phyloP scores from a whole-genome alignment of 2,888 invertebrate genomes.

The Dasysyrphus tricinctus region DNA sequence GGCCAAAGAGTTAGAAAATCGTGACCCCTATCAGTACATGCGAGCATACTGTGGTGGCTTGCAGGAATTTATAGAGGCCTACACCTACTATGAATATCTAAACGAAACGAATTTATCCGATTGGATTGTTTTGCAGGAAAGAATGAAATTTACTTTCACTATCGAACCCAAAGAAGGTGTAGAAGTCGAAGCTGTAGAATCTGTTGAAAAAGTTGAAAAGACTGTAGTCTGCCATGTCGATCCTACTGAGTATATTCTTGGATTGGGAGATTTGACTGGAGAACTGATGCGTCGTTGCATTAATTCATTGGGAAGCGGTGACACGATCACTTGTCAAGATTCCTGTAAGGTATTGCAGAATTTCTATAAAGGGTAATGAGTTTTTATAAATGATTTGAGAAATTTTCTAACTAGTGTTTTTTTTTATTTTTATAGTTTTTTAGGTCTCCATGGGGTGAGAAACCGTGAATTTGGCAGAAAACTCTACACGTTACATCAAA shows the following conservation, averaged over 20 bases:
- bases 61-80: conserved; percentile 94
- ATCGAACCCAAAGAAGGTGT: conserved; percentile 45
- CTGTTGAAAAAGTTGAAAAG: conserved; percentile 15
- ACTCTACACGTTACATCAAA: conserved; percentile 88
- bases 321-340: conserved; percentile 88
- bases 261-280: conserved; percentile 93
- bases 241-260: conserved; percentile 87
- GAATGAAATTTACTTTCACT: conserved; percentile 83
- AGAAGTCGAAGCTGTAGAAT: background rate
- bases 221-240: conserved; percentile 79
- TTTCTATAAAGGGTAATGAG: conserved; percentile 80
- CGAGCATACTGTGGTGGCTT: conserved; percentile 87
- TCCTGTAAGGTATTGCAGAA: conserved; percentile 89
- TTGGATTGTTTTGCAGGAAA: conserved; percentile 85
- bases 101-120: conserved; percentile 86
- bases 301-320: conserved; percentile 90
- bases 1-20: conserved; percentile 88
- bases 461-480: conserved; percentile 89
- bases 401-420: conserved; percentile 25
- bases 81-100: conserved; percentile 90
- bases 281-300: conserved; percentile 96
- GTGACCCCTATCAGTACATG: conserved; percentile 89
- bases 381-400: conserved; percentile 77
- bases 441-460: conserved; percentile 84
- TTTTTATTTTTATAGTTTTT: conserved; percentile 78